Evolutionary conservation across 2,797 vertebrate species (phyloP).

Genomic region (Takifugu rubripes): DNA sequence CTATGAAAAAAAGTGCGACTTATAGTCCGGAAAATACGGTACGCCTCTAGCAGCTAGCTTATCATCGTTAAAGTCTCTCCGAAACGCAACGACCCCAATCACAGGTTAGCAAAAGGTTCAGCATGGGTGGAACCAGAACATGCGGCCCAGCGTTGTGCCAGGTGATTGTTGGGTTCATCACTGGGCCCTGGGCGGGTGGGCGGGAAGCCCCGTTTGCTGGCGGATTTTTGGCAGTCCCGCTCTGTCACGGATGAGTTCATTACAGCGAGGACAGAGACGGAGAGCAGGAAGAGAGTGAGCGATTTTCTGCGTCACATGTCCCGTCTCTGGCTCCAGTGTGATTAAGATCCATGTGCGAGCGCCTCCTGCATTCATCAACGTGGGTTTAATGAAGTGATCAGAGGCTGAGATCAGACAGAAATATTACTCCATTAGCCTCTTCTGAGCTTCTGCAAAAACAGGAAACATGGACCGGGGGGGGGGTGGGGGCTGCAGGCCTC

Average conservation of each 20-base stretch:
- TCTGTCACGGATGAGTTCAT: constrained; percentile 48
- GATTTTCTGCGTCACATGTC: constrained; percentile 51
- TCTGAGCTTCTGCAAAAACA: constrained; percentile 19
- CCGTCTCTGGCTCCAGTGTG: constrained; percentile 33
- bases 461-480: constrained; percentile 34
- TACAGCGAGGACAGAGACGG: constrained; percentile 21
- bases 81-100: too few relatives aligned
- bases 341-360: constrained; percentile 60
- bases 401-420: constrained; percentile 64
- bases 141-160: too few relatives aligned
- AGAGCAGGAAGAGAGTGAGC: constrained; percentile 48
- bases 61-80: too few relatives aligned
- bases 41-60: too few relatives aligned
- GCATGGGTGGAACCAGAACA: too few relatives aligned
- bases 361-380: constrained; percentile 63
- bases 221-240: constrained; percentile 25
- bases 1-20: too few relatives aligned
- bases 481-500: constrained; percentile 14
- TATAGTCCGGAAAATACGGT: too few relatives aligned
- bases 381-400: constrained; percentile 70
- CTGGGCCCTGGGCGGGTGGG: neutral
- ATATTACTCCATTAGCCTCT: constrained; percentile 62
- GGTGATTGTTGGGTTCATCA: too few relatives aligned
- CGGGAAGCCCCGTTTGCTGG: too few relatives aligned
- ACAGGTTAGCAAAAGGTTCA: too few relatives aligned